A percentile compares a stretch with the other conserved stretches of the same genome.
Evolutionary conservation across 2,113 vertebrate genomes (phyloP).

Genomic region (Solea senegalensis): DNA sequence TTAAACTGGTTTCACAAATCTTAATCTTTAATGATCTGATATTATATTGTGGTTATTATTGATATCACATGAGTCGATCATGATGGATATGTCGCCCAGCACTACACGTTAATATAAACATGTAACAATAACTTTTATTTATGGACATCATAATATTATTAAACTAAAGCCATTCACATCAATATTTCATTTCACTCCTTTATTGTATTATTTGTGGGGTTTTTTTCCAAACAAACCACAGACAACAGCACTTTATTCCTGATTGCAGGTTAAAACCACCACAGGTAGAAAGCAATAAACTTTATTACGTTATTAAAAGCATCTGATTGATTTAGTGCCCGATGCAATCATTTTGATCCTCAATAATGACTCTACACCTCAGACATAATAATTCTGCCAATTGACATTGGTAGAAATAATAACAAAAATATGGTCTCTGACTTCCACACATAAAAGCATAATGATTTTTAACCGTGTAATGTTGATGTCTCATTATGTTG

Average conservation of each 20-base stretch:
- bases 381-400: slow-evolving; percentile 15
- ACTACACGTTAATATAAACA: too few species aligned
- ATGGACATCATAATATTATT: too few species aligned
- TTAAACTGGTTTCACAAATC: too few species aligned
- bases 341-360: slow-evolving; percentile 17
- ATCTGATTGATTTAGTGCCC: slow-evolving; percentile 33
- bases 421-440: neutral
- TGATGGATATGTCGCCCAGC: too few species aligned
- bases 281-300: slow-evolving; percentile 25
- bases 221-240: neutral
- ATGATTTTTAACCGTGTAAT: neutral
- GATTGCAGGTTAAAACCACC: slow-evolving; percentile 33
- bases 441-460: neutral
- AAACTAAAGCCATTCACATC: too few species aligned
- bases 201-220: neutral
- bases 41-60: too few species aligned
- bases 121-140: too few species aligned
- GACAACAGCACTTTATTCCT: slow-evolving; percentile 23
- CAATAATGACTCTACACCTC: slow-evolving; percentile 39
- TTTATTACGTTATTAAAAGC: slow-evolving; percentile 22
- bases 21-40: too few species aligned
- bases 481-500: too few species aligned
- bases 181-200: neutral
- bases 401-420: neutral
- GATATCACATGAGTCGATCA: too few species aligned